Base-by-base conservation (phyloP, 1,140 invertebrate species). In the Trachymyrmex cornetzi region DNA sequence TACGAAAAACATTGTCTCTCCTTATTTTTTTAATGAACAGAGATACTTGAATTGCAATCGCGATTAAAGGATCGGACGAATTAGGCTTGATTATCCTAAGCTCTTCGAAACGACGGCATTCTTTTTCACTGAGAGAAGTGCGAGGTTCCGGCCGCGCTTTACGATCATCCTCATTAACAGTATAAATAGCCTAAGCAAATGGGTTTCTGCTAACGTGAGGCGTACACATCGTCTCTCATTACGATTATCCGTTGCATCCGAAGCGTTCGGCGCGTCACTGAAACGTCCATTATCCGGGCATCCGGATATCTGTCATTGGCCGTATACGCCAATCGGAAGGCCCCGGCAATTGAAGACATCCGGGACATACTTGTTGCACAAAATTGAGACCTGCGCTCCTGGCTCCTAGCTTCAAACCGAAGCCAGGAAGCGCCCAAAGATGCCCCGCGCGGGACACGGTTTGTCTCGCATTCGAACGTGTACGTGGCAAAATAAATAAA, bases 271-370 rank as follows among this genome's bases (percentile, higher is more conserved):
- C 69, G 67, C 80, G 67, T 24, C 79, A 22, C 50, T 71, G 30
- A 61, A 74, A 74, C 34, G 24, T 74, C 14, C 80, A 74, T 74
- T 84, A 82, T 71, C 80, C 55, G 69, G 57, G 38, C 69, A 61
- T 84, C 80, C 80, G 80, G 80, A 74, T 74, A 84, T 84, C 80
- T 74, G 69, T 84, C 80, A 74, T 84, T 75, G 67, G 34, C 53
- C 61, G 63, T 50, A 9, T 48, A 44, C 75, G 75, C 30, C 69
- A 84, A 84, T 84, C 80, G 59, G 55, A 44, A 84, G 69, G 24
- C 7, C 55, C 30, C 64, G 22, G 77, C 69, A 84, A 84, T 84
- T 84, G 80, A 84, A 84, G 80, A 84, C 80, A 84, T 84, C 80
- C 80, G 80, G 80, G 80, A 75, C 64, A 53, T 74, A 74, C 69